phyloP scores from a whole-genome alignment of 2,113 vertebrate genomes.

The Passer domesticus region DNA sequence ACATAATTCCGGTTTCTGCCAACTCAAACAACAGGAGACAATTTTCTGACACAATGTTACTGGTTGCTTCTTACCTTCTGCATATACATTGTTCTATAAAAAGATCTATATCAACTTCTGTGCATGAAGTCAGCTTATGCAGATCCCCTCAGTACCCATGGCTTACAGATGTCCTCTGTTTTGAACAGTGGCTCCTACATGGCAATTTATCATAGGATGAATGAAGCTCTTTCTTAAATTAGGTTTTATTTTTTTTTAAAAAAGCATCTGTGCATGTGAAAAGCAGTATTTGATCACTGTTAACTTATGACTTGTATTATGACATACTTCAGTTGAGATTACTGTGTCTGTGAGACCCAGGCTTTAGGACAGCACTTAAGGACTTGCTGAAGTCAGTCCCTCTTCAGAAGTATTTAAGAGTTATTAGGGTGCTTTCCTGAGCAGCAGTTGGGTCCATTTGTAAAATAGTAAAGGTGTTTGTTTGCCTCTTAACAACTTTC shows the following conservation, averaged over 20 bases:
- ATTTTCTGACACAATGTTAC: not conserved
- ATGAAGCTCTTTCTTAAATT: not conserved
- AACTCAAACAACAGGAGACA: not conserved
- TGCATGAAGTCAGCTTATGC: not conserved
- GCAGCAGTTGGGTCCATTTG: not conserved
- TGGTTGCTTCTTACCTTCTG: not conserved
- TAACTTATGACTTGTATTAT: not conserved
- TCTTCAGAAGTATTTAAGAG: not conserved
- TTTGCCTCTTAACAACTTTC: not conserved
- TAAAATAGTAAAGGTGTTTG: not conserved
- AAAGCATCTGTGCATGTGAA: not conserved
- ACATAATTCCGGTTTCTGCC: not conserved
- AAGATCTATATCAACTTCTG: not conserved
- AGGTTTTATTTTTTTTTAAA: not conserved
- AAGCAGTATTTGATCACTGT: not conserved
- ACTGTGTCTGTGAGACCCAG: not conserved
- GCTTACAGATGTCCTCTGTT: fast-evolving
- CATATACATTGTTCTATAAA: not conserved
- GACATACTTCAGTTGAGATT: not conserved
- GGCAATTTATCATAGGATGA: not conserved
- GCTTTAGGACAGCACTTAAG: not conserved
- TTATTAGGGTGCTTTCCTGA: not conserved
- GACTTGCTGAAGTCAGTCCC: not conserved
- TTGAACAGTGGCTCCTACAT: not conserved
- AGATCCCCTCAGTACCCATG: not conserved